Conservation (phyloP, 2,113 vertebrate genomes). For the Notothenia rossii region DNA sequence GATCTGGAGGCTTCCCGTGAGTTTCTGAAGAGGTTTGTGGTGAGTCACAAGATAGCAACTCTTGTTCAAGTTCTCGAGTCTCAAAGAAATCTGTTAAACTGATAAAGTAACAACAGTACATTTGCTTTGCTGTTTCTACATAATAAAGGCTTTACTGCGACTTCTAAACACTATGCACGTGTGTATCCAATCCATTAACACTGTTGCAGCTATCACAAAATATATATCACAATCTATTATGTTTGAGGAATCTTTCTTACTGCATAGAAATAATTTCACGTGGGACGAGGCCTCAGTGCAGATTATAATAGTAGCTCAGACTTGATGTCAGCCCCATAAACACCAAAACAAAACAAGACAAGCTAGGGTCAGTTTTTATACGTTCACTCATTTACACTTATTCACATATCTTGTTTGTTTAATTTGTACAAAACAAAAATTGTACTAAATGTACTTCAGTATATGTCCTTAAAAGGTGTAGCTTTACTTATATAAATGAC, state of each 20-base stretch:
- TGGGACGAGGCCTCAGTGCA: neutral
- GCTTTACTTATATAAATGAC: neutral
- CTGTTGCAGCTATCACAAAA: neutral
- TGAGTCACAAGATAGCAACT: conserved; percentile 62
- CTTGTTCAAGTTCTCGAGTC: neutral
- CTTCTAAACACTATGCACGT: neutral
- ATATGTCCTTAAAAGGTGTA: neutral
- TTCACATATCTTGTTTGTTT: neutral
- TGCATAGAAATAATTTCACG: conserved; percentile 1
- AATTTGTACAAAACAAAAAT: neutral
- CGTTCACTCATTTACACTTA: neutral
- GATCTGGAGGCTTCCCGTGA: conserved; percentile 91
- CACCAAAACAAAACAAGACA: conserved; percentile 9
- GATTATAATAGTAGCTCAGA: conserved; percentile 11
- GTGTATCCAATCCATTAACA: neutral
- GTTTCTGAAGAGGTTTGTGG: conserved; percentile 94
- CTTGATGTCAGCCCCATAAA: conserved; percentile 30
- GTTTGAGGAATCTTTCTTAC: conserved; percentile 9
- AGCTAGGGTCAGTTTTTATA: neutral
- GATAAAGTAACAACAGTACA: neutral
- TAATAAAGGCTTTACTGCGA: neutral
- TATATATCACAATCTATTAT: conserved; percentile 32
- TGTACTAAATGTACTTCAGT: too few species aligned
- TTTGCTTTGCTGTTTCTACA: neutral
- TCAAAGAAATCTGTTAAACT: neutral